Base-by-base conservation (phyloP, 2,113 vertebrate genomes). In the Climacteris rufus region DNA sequence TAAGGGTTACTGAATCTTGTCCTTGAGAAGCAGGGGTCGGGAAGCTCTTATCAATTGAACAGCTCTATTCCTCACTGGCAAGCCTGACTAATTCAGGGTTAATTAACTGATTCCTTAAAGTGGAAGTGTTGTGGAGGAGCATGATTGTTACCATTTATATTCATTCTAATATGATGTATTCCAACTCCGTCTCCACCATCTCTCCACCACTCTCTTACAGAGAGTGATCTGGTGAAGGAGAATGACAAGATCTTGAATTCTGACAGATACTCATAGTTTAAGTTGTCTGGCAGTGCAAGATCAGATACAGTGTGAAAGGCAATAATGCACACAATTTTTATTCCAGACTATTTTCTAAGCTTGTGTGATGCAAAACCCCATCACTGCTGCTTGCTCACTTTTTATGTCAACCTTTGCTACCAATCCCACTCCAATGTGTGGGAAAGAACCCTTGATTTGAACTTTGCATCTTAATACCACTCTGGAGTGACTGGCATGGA, bases 71-170 rank as follows among this genome's bases (percentile, higher is more conserved):
- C 82, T 90, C 45, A 83, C 75, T 2, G 7, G 79, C 63, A 82
- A 88, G 37, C 50, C 63, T 77, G 75, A 54, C 80, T 5, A 5
- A 27, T 72, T 88, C 75, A 42, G 88, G 66, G 66, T 88, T 94
- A 88, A 90, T 94, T 91, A 90, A 35, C 54, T 85, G 59, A 88
- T 94, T 95, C 37, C 70, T 92, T 83, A 30, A 64, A 85, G 63
- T 14, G n/a, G n/a, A 91, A 80, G 19, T 65, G 53, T 82, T 87
- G 74, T 49, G 53, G 79, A 87, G 61, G 23, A 88, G 15, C 61
- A 42, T 40, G 24, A 42, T 93, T 50, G 20, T 90, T 83, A 24
- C 63, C 35, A 77, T 92, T 93, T 83, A 52, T 57, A 57, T 65
- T 72, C 40, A 50, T 91, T 72, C 40, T 88, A 30, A 77, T 83